Percentiles rank a stretch among this genome's conserved stretches.
Evolutionary conservation across 2,888 invertebrate genomes (phyloP).

Genomic region (Osmoderma eremita): DNA sequence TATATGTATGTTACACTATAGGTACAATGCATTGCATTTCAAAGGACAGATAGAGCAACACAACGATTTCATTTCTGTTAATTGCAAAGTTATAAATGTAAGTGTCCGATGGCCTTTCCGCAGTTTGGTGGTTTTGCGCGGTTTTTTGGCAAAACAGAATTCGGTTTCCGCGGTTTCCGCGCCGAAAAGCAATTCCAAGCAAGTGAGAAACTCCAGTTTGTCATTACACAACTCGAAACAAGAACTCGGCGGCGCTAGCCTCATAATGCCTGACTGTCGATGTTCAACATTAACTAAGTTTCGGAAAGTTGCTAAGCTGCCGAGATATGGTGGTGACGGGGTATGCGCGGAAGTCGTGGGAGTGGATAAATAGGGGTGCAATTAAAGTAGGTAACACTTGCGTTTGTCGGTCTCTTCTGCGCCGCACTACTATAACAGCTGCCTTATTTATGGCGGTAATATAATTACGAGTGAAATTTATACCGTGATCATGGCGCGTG

Average conservation of each 20-base stretch:
- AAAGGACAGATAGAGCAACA: no score
- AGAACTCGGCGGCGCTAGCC: conserved; percentile 22
- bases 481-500: conserved; percentile 57
- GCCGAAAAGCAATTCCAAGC: conserved; percentile 31
- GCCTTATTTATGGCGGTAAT: conserved; percentile 58
- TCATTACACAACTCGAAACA: conserved; percentile 40
- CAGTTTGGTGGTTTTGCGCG: conserved; percentile 1
- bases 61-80: no score
- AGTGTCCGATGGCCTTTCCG: no score
- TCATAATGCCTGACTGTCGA: conserved; percentile 44
- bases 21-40: no score
- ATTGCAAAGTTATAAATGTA: no score
- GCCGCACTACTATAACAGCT: conserved; percentile 53
- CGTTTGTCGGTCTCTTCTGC: conserved; percentile 50
- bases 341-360: neutral
- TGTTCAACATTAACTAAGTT: conserved; percentile 48
- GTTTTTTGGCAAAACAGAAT: neutral
- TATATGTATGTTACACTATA: no score
- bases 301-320: conserved; percentile 46
- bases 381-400: conserved; percentile 58
- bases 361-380: conserved; percentile 53
- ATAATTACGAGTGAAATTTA: conserved; percentile 60
- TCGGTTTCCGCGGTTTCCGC: conserved; percentile 28
- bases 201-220: conserved; percentile 36
- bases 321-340: neutral